phyloP scores from a whole-genome alignment of 2,113 vertebrate genomes.

The Otis tarda region DNA sequence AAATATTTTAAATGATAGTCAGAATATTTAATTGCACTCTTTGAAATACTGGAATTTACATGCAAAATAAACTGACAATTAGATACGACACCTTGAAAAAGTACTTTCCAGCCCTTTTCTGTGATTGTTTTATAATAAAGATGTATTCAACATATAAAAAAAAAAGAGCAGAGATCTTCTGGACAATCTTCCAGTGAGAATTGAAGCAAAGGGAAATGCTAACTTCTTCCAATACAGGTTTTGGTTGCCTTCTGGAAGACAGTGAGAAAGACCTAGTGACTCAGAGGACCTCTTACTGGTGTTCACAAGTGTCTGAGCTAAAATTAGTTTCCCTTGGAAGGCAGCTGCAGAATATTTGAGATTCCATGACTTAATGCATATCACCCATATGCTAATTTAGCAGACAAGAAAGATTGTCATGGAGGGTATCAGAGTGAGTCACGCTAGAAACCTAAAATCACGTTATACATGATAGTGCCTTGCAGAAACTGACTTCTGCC shows the following conservation, averaged over 20 bases:
- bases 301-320: neutral
- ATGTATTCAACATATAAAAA: neutral
- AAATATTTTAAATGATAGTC: slow-evolving; percentile 65
- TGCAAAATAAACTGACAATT: slow-evolving; percentile 30
- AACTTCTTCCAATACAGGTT: neutral
- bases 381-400: neutral
- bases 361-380: neutral
- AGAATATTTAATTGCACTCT: slow-evolving; percentile 59
- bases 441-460: neutral
- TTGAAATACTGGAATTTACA: slow-evolving; percentile 26
- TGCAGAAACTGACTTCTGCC: neutral
- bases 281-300: neutral
- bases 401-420: neutral
- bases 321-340: neutral
- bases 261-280: neutral
- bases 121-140: neutral
- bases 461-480: neutral
- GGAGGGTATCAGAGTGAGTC: neutral
- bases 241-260: neutral
- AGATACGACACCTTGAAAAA: neutral
- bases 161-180: neutral
- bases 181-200: neutral
- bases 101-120: neutral
- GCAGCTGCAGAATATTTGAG: neutral
- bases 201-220: neutral